Percentiles rank a stretch among this genome's conserved stretches.
These are phyloP conservation scores for Zaprionus inermis DNA, from an alignment of 1,140 invertebrate genomes.

Conservation along the genomic window DNA sequence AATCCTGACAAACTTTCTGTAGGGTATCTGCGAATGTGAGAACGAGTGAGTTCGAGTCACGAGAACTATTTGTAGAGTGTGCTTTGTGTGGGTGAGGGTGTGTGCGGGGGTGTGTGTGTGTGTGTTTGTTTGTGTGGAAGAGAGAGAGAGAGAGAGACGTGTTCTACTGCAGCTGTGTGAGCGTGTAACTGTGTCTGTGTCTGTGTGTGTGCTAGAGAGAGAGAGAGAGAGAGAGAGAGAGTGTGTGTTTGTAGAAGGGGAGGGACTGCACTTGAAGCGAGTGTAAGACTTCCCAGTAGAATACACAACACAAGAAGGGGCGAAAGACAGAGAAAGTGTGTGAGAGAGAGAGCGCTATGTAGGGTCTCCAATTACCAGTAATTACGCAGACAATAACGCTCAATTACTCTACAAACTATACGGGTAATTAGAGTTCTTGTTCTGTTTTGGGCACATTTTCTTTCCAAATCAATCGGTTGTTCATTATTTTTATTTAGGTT, in stretches of 20 bases:
- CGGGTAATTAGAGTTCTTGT: slow-evolving; percentile 1
- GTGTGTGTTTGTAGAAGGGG: neutral
- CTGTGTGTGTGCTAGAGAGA: slow-evolving; percentile 12
- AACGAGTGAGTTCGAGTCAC: slow-evolving; percentile 44
- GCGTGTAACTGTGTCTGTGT: slow-evolving; percentile 17
- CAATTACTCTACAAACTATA: slow-evolving; percentile 5
- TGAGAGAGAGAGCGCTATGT: slow-evolving; percentile 8
- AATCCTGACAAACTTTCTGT: slow-evolving; percentile 93
- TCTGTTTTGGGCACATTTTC: slow-evolving; percentile 11
- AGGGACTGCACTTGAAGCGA: slow-evolving; percentile 1
- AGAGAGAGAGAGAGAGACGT: neutral
- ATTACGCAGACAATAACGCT: neutral
- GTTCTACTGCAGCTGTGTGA: neutral
- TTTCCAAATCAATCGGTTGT: neutral
- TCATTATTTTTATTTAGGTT: neutral
- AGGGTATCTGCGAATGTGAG: slow-evolving; percentile 87
- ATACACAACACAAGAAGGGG: neutral
- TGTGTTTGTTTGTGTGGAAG: slow-evolving; percentile 5
- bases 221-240: neutral
- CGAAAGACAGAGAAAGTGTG: slow-evolving; percentile 5
- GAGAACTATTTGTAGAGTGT: slow-evolving; percentile 18
- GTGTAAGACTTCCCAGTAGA: slow-evolving; percentile 14
- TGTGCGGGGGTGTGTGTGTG: slow-evolving; percentile 8
- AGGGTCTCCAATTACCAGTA: slow-evolving; percentile 5
- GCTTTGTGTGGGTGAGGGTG: slow-evolving; percentile 26